phyloP scores from a whole-genome alignment of 2,113 vertebrate genomes.

The Mellivora capensis region DNA sequence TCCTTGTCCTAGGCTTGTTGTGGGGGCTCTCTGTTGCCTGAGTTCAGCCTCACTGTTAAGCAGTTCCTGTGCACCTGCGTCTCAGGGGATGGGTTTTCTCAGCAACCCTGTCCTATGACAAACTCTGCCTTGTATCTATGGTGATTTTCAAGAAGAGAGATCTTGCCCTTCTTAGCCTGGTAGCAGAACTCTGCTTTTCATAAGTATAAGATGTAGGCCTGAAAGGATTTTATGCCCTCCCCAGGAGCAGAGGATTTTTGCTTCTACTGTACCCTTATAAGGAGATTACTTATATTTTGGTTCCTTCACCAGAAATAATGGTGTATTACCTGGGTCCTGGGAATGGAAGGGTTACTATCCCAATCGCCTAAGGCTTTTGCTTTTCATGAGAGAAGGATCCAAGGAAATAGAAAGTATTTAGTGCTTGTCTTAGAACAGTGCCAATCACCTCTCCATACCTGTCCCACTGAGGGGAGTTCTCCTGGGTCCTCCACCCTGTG shows the following conservation, averaged over 20 bases:
- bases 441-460: neutral
- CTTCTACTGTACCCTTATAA: neutral
- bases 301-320: neutral
- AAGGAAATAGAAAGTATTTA: neutral
- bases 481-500: neutral
- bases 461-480: neutral
- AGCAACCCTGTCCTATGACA: neutral
- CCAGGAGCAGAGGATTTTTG: neutral
- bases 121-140: neutral
- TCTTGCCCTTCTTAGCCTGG: neutral
- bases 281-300: neutral
- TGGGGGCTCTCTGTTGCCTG: neutral
- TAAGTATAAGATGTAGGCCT: neutral
- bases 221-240: neutral
- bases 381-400: neutral
- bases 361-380: neutral
- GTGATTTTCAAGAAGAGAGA: neutral
- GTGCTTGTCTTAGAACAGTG: neutral
- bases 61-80: neutral
- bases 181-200: neutral
- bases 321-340: neutral
- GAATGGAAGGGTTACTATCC: neutral
- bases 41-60: neutral
- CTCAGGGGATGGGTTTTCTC: neutral
- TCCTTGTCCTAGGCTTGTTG: neutral